Base-by-base conservation (phyloP, 2,797 vertebrate species). In the Merluccius polli region DNA sequence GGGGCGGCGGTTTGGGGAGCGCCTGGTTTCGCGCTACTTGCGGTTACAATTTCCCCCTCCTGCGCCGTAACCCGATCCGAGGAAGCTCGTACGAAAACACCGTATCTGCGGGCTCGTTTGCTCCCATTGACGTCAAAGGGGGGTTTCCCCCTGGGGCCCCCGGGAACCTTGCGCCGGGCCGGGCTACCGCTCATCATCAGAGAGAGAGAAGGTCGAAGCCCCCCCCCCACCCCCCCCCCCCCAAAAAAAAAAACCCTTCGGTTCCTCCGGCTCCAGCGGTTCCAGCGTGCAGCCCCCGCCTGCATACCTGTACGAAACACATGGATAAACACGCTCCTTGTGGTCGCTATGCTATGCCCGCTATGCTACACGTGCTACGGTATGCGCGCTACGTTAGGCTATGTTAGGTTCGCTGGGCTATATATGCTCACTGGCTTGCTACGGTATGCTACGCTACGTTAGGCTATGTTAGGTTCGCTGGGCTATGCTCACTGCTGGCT, bases 41-140 rank as follows among this genome's bases (percentile, higher is more conserved):
- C 78, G 88, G 88, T 90, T 84, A 83, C 85, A 91, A 91, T 91
- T 90, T 90, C 90, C 89, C 83, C 86, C 82, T 81, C 84, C 87
- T 16, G n/a, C 73, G 73, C 84, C 84, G 90, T 88, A 92, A 93
- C 85, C 80, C 82, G 73, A 91, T 73, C 80, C 82, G 80, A 29
- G 78, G 80, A 84, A 78, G 85, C 84, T 87, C 85, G 33, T 88
- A 91, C 83, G 80, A 91, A 91, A 91, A 93, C 90, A 90, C 79
- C 10, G 21, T 76, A 84, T 88, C 85, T 79, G 80, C 75, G 84
- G 84, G 85, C 85, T 86, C 52, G 68, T 77, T 76, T 86, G 76
- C 78, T 73, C 77, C 33, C 83, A 82, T 85, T 92, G 92, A 93
- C 90, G 92, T 93, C 92, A 93, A 85, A 88, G 87, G 79, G 77